A percentile compares a stretch with the other conserved stretches of the same genome.
Evolutionary conservation across 2,888 invertebrate genomes (phyloP).

Genomic region (Tanytarsus gracilentus): DNA sequence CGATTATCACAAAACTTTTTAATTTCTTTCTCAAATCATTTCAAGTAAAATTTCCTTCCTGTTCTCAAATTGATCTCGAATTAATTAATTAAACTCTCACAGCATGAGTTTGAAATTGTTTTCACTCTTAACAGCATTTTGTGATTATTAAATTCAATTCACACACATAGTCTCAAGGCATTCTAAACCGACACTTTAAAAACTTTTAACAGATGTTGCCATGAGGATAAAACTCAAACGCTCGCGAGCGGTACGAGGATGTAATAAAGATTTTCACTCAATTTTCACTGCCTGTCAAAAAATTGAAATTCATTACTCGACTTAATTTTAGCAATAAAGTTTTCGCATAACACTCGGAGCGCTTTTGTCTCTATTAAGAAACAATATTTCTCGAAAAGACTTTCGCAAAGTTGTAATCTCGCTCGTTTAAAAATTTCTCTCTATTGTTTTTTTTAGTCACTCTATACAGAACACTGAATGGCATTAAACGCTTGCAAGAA

Average conservation of each 20-base stretch:
- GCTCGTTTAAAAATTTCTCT: not conserved
- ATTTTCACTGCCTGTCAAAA: too few species aligned
- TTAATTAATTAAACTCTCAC: too few species aligned
- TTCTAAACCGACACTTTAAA: slow-evolving; percentile 1
- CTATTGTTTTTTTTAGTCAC: not conserved
- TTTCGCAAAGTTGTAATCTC: not conserved
- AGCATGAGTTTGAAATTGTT: too few species aligned
- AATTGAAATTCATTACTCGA: not conserved
- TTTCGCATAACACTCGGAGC: not conserved
- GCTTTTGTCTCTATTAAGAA: not conserved
- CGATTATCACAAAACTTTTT: too few species aligned
- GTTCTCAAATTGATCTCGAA: too few species aligned
- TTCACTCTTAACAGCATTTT: too few species aligned
- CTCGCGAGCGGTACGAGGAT: too few species aligned
- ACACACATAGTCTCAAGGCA: too few species aligned
- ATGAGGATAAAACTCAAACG: not conserved
- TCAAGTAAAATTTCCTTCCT: too few species aligned
- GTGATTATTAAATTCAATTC: slow-evolving; percentile 1
- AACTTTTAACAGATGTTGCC: not conserved
- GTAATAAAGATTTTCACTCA: too few species aligned
- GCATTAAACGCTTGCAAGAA: slow-evolving; percentile 15
- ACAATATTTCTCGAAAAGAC: not conserved
- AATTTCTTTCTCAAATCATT: too few species aligned
- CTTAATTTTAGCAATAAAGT: not conserved
- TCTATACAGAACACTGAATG: not conserved